These are phyloP conservation scores for Stramonita haemastoma DNA, from an alignment of 2,888 invertebrate species.

Conservation along the genomic window DNA sequence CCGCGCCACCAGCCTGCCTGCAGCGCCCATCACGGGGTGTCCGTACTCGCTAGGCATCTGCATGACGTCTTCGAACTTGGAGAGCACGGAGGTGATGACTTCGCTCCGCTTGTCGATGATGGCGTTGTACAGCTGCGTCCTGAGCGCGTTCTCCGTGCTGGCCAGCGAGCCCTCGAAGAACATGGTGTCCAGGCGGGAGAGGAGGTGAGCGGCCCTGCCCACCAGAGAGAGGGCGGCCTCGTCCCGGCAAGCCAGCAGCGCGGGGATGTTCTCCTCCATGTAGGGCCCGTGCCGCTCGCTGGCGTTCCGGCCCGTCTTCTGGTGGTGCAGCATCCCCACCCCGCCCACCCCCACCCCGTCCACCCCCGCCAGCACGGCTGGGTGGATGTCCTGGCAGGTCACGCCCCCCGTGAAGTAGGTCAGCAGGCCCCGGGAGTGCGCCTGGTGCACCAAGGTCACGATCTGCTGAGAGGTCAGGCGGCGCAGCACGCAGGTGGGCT, in stretches of 20 bases:
- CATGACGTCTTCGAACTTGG: constrained; percentile 43
- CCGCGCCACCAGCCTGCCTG: constrained; percentile 44
- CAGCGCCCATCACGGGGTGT: constrained; percentile 48
- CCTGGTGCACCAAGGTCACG: constrained; percentile 31
- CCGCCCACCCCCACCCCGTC: constrained; percentile 56
- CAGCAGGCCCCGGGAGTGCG: constrained; percentile 52
- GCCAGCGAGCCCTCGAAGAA: constrained; percentile 54
- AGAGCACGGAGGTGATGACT: constrained; percentile 34
- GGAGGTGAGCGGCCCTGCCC: constrained; percentile 52
- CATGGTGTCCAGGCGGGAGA: constrained; percentile 56
- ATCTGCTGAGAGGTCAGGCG: constrained; percentile 28
- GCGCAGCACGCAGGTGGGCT: constrained; percentile 20
- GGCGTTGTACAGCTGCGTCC: constrained; percentile 49
- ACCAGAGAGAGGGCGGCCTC: constrained; percentile 44
- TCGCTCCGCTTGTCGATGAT: constrained; percentile 45
- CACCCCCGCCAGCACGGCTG: constrained; percentile 53
- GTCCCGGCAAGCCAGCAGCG: constrained; percentile 48
- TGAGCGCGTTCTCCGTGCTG: constrained; percentile 46
- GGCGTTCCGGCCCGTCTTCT: constrained; percentile 42
- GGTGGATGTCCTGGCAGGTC: constrained; percentile 54
- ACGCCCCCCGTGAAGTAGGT: constrained; percentile 57
- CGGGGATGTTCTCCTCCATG: constrained; percentile 57
- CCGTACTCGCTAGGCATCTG: constrained; percentile 46
- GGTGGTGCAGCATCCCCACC: constrained; percentile 41
- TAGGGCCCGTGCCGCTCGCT: constrained; percentile 55